Percentiles rank a stretch among this genome's conserved stretches.
phyloP scores from a whole-genome alignment of 2,797 vertebrate genomes.

The Peromyscus melanophrys region DNA sequence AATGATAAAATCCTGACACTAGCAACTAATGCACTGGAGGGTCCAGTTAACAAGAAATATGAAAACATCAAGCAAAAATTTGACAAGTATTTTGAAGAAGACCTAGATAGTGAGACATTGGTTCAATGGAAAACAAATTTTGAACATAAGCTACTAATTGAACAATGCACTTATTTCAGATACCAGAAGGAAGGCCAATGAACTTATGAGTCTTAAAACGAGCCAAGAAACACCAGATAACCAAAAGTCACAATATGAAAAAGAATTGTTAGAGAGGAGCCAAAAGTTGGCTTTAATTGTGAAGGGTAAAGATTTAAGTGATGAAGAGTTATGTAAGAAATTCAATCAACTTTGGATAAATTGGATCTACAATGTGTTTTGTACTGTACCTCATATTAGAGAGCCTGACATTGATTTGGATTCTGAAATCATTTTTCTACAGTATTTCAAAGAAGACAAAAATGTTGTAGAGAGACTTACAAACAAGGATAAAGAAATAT shows the following conservation, averaged over 20 bases:
- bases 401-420: conserved; percentile 68
- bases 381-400: rapidly evolving
- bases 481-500: rapidly evolving
- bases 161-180: conserved; percentile 70
- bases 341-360: conserved; percentile 74
- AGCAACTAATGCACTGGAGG: neutral
- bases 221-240: conserved; percentile 58
- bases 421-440: conserved; percentile 72
- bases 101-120: conserved; percentile 79
- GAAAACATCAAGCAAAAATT: conserved; percentile 74
- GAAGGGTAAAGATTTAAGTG: conserved; percentile 52
- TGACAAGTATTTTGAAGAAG: conserved; percentile 80
- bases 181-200: conserved; percentile 31
- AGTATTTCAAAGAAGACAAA: conserved; percentile 49
- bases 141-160: conserved; percentile 76
- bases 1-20: neutral
- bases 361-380: conserved; percentile 60
- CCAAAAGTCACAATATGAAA: conserved; percentile 79
- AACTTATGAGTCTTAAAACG: conserved; percentile 37
- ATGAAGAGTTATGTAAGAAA: conserved; percentile 58
- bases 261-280: conserved; percentile 78
- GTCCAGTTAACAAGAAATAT: neutral
- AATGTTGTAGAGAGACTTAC: rapidly evolving
- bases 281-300: conserved; percentile 71
- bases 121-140: conserved; percentile 83